Evolutionary conservation across 2,113 vertebrate genomes (phyloP).

Genomic region (Hepsetus odoe): DNA sequence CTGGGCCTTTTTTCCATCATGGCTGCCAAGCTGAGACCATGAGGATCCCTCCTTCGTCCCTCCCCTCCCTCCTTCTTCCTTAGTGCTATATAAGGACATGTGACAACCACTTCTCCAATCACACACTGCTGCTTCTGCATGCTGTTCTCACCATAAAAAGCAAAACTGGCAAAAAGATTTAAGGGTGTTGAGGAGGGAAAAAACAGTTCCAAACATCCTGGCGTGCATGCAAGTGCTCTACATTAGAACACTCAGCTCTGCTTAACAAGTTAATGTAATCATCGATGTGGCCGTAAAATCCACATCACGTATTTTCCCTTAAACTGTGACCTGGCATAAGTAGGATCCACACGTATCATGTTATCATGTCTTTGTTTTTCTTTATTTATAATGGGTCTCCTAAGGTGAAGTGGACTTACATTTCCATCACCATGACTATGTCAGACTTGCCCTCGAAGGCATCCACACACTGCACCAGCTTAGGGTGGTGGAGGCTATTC

Average conservation of each 20-base stretch:
- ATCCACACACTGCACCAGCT: constrained; percentile 95
- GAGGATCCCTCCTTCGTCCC: constrained; percentile 6
- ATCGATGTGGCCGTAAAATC: neutral
- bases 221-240: neutral
- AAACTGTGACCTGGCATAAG: neutral
- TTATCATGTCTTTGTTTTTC: neutral
- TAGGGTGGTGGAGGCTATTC: constrained; percentile 96
- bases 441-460: constrained; percentile 98
- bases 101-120: constrained; percentile 49
- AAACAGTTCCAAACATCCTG: constrained; percentile 10
- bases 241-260: constrained; percentile 5
- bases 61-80: constrained; percentile 9
- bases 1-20: constrained; percentile 55
- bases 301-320: neutral
- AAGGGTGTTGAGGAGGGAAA: constrained; percentile 36
- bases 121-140: constrained; percentile 25
- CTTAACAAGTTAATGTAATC: constrained; percentile 5
- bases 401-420: constrained; percentile 79
- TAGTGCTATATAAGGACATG: constrained; percentile 59
- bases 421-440: constrained; percentile 97
- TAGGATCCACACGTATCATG: neutral
- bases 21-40: constrained; percentile 52
- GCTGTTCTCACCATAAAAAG: constrained; percentile 52
- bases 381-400: neutral
- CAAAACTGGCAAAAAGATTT: constrained; percentile 48